phyloP scores from a whole-genome alignment of 2,113 vertebrate species.

The Pandion haliaetus region DNA sequence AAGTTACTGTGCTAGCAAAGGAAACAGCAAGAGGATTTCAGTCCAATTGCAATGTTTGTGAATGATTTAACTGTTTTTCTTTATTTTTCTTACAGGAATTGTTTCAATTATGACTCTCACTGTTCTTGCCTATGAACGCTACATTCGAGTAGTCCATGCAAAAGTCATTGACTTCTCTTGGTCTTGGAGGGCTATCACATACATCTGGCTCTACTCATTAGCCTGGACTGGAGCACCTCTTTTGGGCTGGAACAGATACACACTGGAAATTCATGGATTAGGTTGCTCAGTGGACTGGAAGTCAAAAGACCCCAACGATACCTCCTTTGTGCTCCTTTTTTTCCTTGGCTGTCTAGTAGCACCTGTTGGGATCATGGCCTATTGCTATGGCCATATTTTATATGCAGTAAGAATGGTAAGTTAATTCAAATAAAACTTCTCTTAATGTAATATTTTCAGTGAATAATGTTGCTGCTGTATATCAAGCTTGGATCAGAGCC shows the following conservation, averaged over 20 bases:
- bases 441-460: neutral
- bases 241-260: slow-evolving; percentile 93
- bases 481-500: neutral
- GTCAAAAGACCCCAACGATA: slow-evolving; percentile 86
- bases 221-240: slow-evolving; percentile 91
- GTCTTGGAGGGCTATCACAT: slow-evolving; percentile 87
- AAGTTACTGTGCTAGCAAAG: neutral
- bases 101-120: slow-evolving; percentile 91
- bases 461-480: neutral
- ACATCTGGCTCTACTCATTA: slow-evolving; percentile 92
- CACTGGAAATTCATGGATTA: slow-evolving; percentile 84
- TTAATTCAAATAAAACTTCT: neutral
- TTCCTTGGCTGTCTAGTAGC: slow-evolving; percentile 88
- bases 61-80: neutral
- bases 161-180: slow-evolving; percentile 89
- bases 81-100: slow-evolving; percentile 78
- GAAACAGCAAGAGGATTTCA: neutral
- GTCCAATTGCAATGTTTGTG: neutral
- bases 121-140: slow-evolving; percentile 88
- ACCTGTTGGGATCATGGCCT: slow-evolving; percentile 87
- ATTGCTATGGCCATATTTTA: slow-evolving; percentile 93
- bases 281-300: slow-evolving; percentile 91
- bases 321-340: slow-evolving; percentile 89
- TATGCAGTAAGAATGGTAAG: slow-evolving; percentile 90
- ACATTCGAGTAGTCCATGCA: slow-evolving; percentile 88